These are phyloP conservation scores for Chionis minor DNA, from an alignment of 2,113 vertebrate genomes.

Conservation along the genomic window DNA sequence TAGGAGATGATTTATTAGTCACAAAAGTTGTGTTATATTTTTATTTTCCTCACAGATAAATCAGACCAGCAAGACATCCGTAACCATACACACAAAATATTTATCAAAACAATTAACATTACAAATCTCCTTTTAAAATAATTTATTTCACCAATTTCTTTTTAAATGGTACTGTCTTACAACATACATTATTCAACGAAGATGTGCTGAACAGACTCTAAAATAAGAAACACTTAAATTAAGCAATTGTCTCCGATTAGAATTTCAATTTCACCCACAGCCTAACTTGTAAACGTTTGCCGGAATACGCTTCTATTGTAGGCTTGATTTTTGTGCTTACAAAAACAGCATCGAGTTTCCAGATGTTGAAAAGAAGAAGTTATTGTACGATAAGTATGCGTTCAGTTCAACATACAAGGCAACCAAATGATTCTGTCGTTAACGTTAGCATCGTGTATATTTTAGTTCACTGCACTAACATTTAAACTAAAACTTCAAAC, in stretches of 20 bases:
- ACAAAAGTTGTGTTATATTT: constrained; percentile 16
- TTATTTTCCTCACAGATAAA: constrained; percentile 66
- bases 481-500: constrained; percentile 82
- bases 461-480: constrained; percentile 79
- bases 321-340: constrained; percentile 77
- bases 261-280: constrained; percentile 49
- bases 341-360: constrained; percentile 68
- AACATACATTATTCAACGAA: constrained; percentile 80
- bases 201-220: constrained; percentile 74
- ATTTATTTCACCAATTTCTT: constrained; percentile 79
- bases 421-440: constrained; percentile 74
- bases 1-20: constrained; percentile 34
- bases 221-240: constrained; percentile 77
- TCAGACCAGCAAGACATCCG: constrained; percentile 53
- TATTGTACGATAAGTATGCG: constrained; percentile 65
- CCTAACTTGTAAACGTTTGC: constrained; percentile 65
- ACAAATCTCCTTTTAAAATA: constrained; percentile 81
- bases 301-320: constrained; percentile 63
- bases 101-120: constrained; percentile 67
- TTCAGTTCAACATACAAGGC: constrained; percentile 78
- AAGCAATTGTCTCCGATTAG: constrained; percentile 66
- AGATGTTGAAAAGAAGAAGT: constrained; percentile 61
- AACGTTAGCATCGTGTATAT: constrained; percentile 75
- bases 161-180: constrained; percentile 72
- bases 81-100: constrained; percentile 47